Evolutionary conservation across 2,113 vertebrate genomes (phyloP).

Genomic region (Corydoras maculifer): DNA sequence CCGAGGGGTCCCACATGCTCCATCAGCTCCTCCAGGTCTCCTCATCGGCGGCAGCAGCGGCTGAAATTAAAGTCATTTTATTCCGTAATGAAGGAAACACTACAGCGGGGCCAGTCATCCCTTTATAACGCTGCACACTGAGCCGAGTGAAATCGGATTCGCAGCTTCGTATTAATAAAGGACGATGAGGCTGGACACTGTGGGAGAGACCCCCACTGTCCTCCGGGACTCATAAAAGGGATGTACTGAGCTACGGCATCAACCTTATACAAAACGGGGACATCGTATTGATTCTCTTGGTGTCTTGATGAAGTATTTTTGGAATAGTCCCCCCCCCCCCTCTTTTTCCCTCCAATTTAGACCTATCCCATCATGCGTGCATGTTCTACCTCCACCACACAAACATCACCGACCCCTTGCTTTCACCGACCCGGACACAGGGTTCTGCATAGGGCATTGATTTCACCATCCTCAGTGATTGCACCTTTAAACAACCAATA

Average conservation of each 20-base stretch:
- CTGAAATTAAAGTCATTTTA: slow-evolving; percentile 10
- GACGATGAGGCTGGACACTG: slow-evolving; percentile 31
- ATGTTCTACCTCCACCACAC: too few relatives aligned
- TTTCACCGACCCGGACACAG: too few relatives aligned
- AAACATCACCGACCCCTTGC: too few relatives aligned
- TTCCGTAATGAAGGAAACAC: neutral
- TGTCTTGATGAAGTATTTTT: too few relatives aligned
- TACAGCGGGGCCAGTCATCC: neutral
- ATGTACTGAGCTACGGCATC: slow-evolving; percentile 10
- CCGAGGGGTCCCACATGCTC: slow-evolving; percentile 7
- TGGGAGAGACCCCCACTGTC: slow-evolving; percentile 8
- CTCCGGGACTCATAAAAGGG: slow-evolving; percentile 15
- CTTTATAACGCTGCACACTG: slow-evolving; percentile 23
- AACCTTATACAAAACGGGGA: neutral
- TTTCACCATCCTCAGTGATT: too few relatives aligned
- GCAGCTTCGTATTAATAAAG: slow-evolving; percentile 38
- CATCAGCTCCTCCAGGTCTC: slow-evolving; percentile 7
- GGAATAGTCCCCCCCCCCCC: too few relatives aligned
- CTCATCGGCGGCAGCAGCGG: neutral
- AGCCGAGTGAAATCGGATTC: slow-evolving; percentile 24
- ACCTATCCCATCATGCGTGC: too few relatives aligned
- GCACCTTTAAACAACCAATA: too few relatives aligned
- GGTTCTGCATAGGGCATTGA: too few relatives aligned
- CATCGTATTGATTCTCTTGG: too few relatives aligned
- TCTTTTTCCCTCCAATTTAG: too few relatives aligned